Base-by-base conservation (phyloP, 2,797 vertebrate genomes). In the Lithobates sylvaticus region DNA sequence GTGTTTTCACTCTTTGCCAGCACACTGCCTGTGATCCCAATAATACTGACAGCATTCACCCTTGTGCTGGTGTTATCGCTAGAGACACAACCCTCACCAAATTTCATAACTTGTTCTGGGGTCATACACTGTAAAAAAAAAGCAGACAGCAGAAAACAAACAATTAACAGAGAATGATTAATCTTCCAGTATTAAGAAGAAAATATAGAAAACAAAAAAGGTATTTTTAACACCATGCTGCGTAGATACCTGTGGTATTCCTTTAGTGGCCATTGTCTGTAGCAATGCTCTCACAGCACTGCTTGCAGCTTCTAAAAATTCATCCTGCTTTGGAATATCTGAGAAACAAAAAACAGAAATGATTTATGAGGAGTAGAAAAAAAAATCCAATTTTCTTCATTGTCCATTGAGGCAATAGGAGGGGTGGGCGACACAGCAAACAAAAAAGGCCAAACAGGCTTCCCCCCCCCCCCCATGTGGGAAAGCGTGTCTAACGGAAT, bases 271-370 rank as follows among this genome's bases (percentile, higher is more conserved):
- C 91, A 97, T 95, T 86, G 95, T 97, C 93, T 98, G 97, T 76
- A 99, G 90, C 34, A 99, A 95, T 83, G 98, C 97, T n/a, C 98
- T 94, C 91, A 99, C 92, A 84, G 98, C 98, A 2, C 98, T 96
- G 88, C 96, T 98, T 87, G 97, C 94, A 0, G 97, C 97, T 94
- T 99, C 97, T 18, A 99, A 93, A 90, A 99, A 99, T 91, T 99
- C 97, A 78, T 94, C 93, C 36, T 97, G 94, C 91, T 96, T 95
- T 76, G 94, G 92, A 58, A 97, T 94, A 88, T 97, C 98, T 99
- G 72, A 76, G 50, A 3, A 10, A 58, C 10, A 44, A 76, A 9
- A 50, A 23, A 18, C 8, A 1, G 18, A 47, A 47, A 12, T 1
- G 39, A 39, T 39, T 10, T 39, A 39, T 0, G 34, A 36, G 5